These are phyloP conservation scores for Epinephelus fuscoguttatus DNA, from an alignment of 2,113 vertebrate genomes.

Conservation along the genomic window DNA sequence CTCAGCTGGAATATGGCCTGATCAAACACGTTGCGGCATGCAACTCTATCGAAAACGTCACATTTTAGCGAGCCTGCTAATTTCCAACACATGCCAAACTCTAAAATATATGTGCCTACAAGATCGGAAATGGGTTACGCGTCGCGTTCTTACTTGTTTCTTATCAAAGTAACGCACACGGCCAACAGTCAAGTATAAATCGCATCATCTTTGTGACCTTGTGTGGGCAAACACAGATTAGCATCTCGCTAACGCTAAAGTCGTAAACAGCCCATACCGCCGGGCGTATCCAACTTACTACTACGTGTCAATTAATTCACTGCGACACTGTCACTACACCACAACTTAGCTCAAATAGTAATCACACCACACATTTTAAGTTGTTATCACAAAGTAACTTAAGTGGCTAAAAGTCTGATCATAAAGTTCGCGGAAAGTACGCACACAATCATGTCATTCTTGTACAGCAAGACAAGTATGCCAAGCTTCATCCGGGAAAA, in stretches of 20 bases:
- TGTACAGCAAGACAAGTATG: not conserved
- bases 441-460: not conserved
- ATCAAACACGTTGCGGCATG: conserved; percentile 64
- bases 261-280: conserved; percentile 26
- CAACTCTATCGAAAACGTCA: conserved; percentile 31
- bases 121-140: accelerated
- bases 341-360: not conserved
- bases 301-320: not conserved
- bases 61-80: conserved; percentile 10
- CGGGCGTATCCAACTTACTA: conserved; percentile 21
- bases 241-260: conserved; percentile 51
- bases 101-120: not conserved
- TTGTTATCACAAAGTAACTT: too few species aligned
- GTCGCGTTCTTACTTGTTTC: accelerated
- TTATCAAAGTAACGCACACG: not conserved
- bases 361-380: accelerated
- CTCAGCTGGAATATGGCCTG: conserved; percentile 67
- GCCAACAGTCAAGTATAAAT: too few species aligned
- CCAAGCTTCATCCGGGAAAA: not conserved
- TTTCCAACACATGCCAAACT: not conserved
- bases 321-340: not conserved
- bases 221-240: conserved; percentile 50
- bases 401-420: not conserved
- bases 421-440: not conserved
- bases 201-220: conserved; percentile 54